These are phyloP conservation scores for Pachycephus smyrnensis DNA, from an alignment of 2,888 invertebrate species.

Conservation along the genomic window DNA sequence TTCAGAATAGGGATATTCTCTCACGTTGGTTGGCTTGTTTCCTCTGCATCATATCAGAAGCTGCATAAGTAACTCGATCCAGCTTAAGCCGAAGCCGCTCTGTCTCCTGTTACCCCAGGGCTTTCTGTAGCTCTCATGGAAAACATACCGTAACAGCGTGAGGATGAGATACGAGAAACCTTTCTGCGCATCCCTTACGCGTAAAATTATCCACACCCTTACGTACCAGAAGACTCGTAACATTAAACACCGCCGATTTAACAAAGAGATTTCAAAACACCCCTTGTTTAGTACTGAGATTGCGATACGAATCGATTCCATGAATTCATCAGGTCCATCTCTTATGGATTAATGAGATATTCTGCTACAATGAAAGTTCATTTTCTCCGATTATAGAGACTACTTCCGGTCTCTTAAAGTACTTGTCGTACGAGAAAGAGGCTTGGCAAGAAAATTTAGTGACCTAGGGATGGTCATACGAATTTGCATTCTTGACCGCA, in stretches of 20 bases:
- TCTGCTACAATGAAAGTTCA: too few species aligned
- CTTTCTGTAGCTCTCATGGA: background rate
- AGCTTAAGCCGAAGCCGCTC: background rate
- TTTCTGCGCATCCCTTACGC: background rate
- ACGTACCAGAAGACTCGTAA: background rate
- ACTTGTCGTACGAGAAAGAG: background rate
- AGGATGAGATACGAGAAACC: background rate
- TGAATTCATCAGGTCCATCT: too few species aligned
- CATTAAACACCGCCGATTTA: background rate
- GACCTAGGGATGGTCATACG: constrained; percentile 17
- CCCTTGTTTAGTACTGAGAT: too few species aligned
- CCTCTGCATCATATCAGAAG: background rate
- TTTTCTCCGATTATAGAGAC: background rate
- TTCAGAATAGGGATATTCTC: background rate
- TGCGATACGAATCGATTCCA: too few species aligned
- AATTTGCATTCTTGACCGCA: constrained; percentile 59
- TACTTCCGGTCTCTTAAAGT: background rate
- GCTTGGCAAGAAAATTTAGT: background rate
- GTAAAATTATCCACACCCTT: background rate
- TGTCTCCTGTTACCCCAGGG: constrained; percentile 6
- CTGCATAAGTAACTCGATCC: constrained; percentile 7
- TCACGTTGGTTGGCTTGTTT: background rate
- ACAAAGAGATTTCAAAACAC: background rate
- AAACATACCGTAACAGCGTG: background rate
- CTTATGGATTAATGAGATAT: too few species aligned